Evolutionary conservation across 2,888 invertebrate species (phyloP).

Genomic region (Strigamia maritima): DNA sequence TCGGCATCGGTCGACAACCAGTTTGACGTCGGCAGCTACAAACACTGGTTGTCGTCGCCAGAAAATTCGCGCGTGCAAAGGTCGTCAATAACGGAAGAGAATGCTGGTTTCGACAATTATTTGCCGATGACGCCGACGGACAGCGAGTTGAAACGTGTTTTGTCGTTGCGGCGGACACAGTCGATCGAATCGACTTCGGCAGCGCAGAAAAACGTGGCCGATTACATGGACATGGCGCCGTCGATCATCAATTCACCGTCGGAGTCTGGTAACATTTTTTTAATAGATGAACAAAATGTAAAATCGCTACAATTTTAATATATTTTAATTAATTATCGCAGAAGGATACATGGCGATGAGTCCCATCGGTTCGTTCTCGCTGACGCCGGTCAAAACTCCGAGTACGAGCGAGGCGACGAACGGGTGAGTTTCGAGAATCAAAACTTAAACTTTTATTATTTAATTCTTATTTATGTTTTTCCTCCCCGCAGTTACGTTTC

Average conservation of each 20-base stretch:
- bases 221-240: conserved; percentile 59
- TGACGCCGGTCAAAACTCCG: conserved; percentile 36
- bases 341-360: conserved; percentile 60
- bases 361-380: conserved; percentile 47
- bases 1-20: conserved; percentile 44
- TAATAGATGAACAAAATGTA: too few relatives aligned
- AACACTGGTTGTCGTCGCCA: neutral
- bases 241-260: conserved; percentile 56
- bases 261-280: conserved; percentile 45
- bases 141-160: neutral
- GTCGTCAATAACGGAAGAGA: neutral
- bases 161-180: neutral
- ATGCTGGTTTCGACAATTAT: conserved; percentile 12
- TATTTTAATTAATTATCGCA: too few relatives aligned
- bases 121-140: conserved; percentile 40
- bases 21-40: neutral
- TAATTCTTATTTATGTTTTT: conserved; percentile 44
- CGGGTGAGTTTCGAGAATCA: neutral
- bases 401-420: conserved; percentile 52
- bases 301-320: too few relatives aligned
- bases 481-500: conserved; percentile 66
- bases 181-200: too few relatives aligned
- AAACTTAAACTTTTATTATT: neutral
- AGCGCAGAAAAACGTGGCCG: conserved; percentile 43
- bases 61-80: neutral